Percentiles rank a stretch among this genome's conserved stretches.
Evolutionary conservation across 2,113 vertebrate genomes (phyloP).

Genomic region (Rhipidura dahli): DNA sequence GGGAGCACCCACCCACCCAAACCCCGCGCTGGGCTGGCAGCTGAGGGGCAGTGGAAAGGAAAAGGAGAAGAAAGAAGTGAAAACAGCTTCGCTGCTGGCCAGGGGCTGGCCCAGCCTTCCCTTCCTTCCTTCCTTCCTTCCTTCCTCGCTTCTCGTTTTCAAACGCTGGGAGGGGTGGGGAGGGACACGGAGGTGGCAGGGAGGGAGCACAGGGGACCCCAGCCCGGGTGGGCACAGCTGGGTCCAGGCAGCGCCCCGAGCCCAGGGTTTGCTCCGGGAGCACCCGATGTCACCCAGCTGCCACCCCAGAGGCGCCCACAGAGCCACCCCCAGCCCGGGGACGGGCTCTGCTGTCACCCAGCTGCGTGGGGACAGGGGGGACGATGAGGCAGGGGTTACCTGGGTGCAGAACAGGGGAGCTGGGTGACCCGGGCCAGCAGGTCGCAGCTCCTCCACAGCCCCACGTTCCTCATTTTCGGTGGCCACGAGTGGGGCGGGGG

Average conservation of each 20-base stretch:
- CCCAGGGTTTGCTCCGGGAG: neutral
- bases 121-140: conserved; percentile 48
- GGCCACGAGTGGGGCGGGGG: neutral
- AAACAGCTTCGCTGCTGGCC: neutral
- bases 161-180: neutral
- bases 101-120: neutral
- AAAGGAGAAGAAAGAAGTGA: conserved; percentile 48
- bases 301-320: neutral
- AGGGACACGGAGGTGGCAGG: accelerated
- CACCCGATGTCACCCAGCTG: accelerated
- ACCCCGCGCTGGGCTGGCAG: neutral
- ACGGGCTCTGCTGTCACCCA: neutral
- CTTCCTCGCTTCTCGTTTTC: neutral
- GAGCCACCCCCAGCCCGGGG: neutral
- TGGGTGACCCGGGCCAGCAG: neutral
- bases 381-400: neutral
- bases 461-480: conserved; percentile 45
- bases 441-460: neutral
- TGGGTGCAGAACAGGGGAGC: neutral
- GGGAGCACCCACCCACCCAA: neutral
- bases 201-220: neutral
- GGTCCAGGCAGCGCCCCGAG: neutral
- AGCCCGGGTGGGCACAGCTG: neutral
- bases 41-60: neutral
- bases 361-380: accelerated